Evolutionary conservation across 2,113 vertebrate species (phyloP), one percentile per base, ranked within the genome.

Genomic region (Cranoglanis bouderius): DNA sequence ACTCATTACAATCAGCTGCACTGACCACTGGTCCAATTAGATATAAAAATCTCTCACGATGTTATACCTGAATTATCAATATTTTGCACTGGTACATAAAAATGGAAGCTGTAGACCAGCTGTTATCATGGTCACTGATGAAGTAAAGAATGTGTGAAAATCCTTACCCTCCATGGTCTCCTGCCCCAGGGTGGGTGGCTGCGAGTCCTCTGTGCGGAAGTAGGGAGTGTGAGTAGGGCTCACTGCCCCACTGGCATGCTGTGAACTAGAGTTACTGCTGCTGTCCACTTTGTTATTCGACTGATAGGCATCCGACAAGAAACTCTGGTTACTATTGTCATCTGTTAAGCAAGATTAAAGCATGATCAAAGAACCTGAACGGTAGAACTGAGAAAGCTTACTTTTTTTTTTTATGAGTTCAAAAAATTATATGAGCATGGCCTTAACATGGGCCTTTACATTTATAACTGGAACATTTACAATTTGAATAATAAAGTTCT

Each of bases 301-400:
- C 87, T 97, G 98, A 92, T 97, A 99, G 65, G 96, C 96, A 0
- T 99, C 98, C 0, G 98, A 99, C 92, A 98, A 92, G 38, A 98
- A 99, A 91, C 98, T 99, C 96, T 98, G 98, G 94, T 99, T 99
- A 95, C 98, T 99, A 93, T 97, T 99, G 93, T 99, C 98, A 95
- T 99, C 98, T 99, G 94, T 84, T n/a, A 94, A 93, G 55, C 24
- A 65, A 90, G 49, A 85, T n/a, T 13, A 77, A 6, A 90, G 3
- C 6, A 35, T 49, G 9, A 83, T 13, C 12, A n/a, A 85, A n/a
- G 16, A 49, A n/a, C 63, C 3, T 86, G 40, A 86, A 81, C 29
- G 49, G 16, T 57, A 32, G 19, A n/a, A 32, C 5, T n/a, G 26
- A 85, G 75, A 70, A 78, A 51, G 10, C 8, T 29, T 67, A 14